These are phyloP conservation scores for Pogonophryne albipinna DNA, from an alignment of 2,797 vertebrate species.

Conservation along the genomic window DNA sequence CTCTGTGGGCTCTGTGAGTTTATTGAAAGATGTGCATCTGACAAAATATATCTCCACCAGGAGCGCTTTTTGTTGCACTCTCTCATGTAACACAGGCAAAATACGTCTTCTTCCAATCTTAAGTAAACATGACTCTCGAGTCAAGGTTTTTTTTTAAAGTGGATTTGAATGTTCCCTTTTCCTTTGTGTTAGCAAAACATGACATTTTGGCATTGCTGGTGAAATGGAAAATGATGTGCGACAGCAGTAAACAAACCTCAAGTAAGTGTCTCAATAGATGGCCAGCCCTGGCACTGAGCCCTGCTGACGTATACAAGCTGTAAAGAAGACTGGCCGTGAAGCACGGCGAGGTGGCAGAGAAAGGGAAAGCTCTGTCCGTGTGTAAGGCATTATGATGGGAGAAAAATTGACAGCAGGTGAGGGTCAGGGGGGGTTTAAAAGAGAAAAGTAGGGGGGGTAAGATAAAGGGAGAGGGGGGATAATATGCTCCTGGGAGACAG, in stretches of 20 bases:
- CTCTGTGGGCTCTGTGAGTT: conserved; percentile 62
- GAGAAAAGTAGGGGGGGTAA: conserved; percentile 19
- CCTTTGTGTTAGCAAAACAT: conserved; percentile 38
- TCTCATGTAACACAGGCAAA: conserved; percentile 46
- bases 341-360: conserved; percentile 20
- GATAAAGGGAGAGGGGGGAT: conserved; percentile 30
- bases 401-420: conserved; percentile 48
- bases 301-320: conserved; percentile 47
- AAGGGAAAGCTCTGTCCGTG: conserved; percentile 27
- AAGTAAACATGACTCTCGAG: conserved; percentile 45
- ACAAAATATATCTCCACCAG: conserved; percentile 58
- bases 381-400: conserved; percentile 7
- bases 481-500: conserved; percentile 42
- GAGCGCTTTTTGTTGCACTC: conserved; percentile 47
- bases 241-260: conserved; percentile 41
- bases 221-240: conserved; percentile 28
- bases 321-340: conserved; percentile 27
- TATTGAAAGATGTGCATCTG: conserved; percentile 64
- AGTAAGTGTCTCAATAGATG: conserved; percentile 51
- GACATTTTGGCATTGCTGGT: conserved; percentile 22
- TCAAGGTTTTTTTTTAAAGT: conserved; percentile 54
- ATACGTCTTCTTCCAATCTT: not conserved
- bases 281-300: conserved; percentile 56
- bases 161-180: conserved; percentile 4
- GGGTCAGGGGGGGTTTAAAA: conserved; percentile 51